A percentile compares a stretch with the other conserved stretches of the same genome.
Evolutionary conservation across 2,797 vertebrate genomes (phyloP).

Genomic region (Silurus lanzhouensis): DNA sequence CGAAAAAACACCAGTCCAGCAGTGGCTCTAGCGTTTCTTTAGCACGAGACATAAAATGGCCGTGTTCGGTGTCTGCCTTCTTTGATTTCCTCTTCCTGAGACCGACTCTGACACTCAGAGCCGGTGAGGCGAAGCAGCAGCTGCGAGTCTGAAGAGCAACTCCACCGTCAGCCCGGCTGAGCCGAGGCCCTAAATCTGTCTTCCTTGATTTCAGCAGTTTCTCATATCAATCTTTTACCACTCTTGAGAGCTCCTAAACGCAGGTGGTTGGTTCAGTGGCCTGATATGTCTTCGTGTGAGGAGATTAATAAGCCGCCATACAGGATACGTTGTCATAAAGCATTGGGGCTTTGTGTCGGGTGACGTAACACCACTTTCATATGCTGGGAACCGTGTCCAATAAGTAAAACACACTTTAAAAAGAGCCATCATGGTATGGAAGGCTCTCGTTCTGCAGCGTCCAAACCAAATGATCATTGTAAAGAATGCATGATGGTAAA

Average conservation of each 20-base stretch:
- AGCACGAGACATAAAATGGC: conserved; percentile 15
- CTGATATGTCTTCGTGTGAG: conserved; percentile 36
- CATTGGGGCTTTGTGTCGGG: conserved; percentile 18
- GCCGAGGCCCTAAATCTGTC: conserved; percentile 44
- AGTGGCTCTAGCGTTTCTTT: conserved; percentile 25
- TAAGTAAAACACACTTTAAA: not conserved
- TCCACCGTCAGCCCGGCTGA: conserved; percentile 36
- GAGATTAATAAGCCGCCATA: conserved; percentile 40
- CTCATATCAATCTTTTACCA: conserved; percentile 38
- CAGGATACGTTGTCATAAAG: conserved; percentile 37
- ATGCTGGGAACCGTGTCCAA: not conserved
- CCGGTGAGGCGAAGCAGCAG: conserved; percentile 46
- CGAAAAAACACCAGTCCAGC: conserved; percentile 51
- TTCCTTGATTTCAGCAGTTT: conserved; percentile 45
- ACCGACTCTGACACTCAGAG: conserved; percentile 42
- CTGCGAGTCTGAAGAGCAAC: conserved; percentile 47
- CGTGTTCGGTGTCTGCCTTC: conserved; percentile 38
- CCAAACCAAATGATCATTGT: not conserved
- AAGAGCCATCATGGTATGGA: not conserved
- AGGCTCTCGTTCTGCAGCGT: not conserved
- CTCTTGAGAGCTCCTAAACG: conserved; percentile 30
- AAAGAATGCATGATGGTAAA: not conserved
- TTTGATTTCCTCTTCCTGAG: conserved; percentile 49
- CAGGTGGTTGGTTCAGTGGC: conserved; percentile 41
- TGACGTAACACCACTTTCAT: conserved; percentile 27